Conservation (phyloP, 1,140 invertebrate genomes). For the Caenorhabditis brenneri region DNA sequence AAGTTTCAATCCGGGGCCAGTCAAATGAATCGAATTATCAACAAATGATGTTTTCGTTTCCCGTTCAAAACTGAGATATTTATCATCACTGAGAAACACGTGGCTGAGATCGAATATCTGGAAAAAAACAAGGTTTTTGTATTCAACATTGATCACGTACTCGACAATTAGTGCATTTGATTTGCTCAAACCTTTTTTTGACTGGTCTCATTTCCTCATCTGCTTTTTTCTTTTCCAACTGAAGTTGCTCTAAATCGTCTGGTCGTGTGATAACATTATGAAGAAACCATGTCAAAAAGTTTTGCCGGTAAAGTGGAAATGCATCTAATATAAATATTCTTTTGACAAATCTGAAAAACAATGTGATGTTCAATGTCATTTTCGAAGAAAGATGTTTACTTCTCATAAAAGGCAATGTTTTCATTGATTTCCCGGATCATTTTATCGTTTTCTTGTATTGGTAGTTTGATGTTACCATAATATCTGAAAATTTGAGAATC, state of each 20-base stretch:
- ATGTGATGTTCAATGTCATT: background rate
- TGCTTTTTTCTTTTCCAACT: background rate
- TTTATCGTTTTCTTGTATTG: background rate
- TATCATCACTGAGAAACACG: background rate
- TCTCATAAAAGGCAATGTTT: background rate
- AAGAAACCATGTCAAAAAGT: background rate
- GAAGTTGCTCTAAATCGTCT: background rate
- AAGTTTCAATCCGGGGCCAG: background rate
- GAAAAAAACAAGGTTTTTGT: background rate
- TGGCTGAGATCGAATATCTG: background rate
- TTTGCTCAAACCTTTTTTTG: background rate
- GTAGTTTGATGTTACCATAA: background rate
- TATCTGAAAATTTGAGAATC: slow-evolving; percentile 21
- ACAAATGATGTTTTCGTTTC: background rate
- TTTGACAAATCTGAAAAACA: slow-evolving; percentile 4
- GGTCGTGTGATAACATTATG: background rate
- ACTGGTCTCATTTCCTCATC: slow-evolving; percentile 12
- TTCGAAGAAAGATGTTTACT: too few species aligned
- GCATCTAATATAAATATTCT: background rate
- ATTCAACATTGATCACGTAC: background rate
- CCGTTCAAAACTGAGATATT: background rate
- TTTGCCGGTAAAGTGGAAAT: background rate
- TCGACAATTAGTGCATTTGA: background rate
- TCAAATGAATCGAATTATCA: background rate
- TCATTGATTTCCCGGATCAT: background rate